Evolutionary conservation across 2,888 invertebrate genomes (phyloP).

Genomic region (Sphaerophoria rueppellii): DNA sequence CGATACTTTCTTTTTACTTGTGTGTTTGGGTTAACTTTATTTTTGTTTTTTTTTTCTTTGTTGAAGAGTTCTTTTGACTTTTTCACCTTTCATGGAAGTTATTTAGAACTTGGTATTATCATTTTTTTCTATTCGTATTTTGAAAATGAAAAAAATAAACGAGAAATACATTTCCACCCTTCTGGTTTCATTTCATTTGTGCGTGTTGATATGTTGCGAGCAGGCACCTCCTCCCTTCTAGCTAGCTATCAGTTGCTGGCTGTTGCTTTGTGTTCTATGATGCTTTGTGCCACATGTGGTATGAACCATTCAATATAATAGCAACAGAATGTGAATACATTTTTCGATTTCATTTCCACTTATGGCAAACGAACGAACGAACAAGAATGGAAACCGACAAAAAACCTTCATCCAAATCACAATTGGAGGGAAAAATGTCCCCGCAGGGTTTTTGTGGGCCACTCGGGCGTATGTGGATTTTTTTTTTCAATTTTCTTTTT

Average conservation of each 20-base stretch:
- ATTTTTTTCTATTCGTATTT: slow-evolving; percentile 20
- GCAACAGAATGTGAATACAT: slow-evolving; percentile 54
- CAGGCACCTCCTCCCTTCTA: slow-evolving; percentile 20
- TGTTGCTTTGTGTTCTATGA: slow-evolving; percentile 34
- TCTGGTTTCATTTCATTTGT: slow-evolving; percentile 35
- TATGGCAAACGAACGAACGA: slow-evolving; percentile 1
- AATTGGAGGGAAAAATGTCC: slow-evolving; percentile 27
- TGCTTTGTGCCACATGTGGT: slow-evolving; percentile 24
- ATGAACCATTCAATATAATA: slow-evolving; percentile 34
- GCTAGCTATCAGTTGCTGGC: slow-evolving; percentile 22
- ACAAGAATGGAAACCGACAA: neutral
- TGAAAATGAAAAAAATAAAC: neutral
- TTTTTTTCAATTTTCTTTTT: neutral
- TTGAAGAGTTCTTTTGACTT: slow-evolving; percentile 45
- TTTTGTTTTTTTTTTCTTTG: neutral
- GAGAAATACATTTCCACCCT: slow-evolving; percentile 6
- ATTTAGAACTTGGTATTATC: slow-evolving; percentile 33
- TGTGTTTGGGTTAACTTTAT: neutral
- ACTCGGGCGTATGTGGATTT: slow-evolving; percentile 64
- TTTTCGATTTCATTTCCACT: slow-evolving; percentile 59
- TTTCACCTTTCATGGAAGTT: slow-evolving; percentile 57
- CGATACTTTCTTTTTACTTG: slow-evolving; percentile 26
- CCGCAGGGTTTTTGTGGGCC: slow-evolving; percentile 22
- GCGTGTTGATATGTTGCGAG: slow-evolving; percentile 23
- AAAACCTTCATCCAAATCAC: slow-evolving; percentile 41